Percentiles rank a stretch among this genome's conserved stretches.
These are phyloP conservation scores for Macroramphosus scolopax DNA, from an alignment of 2,797 vertebrate species.

Conservation along the genomic window DNA sequence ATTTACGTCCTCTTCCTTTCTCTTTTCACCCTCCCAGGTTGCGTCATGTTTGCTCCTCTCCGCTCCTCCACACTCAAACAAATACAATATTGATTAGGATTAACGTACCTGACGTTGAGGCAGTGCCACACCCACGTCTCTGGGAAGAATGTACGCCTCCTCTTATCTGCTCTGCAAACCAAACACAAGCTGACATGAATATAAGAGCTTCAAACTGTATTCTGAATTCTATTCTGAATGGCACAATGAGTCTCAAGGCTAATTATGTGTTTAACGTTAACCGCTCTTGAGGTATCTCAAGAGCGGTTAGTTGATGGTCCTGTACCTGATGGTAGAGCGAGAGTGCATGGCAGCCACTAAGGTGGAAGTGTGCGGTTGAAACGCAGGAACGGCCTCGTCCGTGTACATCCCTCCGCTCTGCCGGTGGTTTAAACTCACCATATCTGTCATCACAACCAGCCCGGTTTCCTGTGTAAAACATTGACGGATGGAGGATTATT, in stretches of 20 bases:
- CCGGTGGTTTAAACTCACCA: conserved; percentile 89
- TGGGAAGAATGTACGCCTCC: conserved; percentile 91
- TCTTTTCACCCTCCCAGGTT: not conserved
- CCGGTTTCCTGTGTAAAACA: conserved; percentile 84
- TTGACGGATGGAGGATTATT: conserved; percentile 19
- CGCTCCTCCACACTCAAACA: conserved; percentile 36
- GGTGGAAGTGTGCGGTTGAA: conserved; percentile 89
- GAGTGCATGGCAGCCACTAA: conserved; percentile 79
- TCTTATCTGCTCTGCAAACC: conserved; percentile 84
- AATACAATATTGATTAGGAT: conserved; percentile 43
- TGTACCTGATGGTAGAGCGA: conserved; percentile 79
- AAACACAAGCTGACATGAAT: conserved; percentile 67
- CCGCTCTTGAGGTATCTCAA: no score
- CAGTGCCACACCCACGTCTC: conserved; percentile 95
- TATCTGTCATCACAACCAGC: conserved; percentile 91
- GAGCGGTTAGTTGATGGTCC: no score
- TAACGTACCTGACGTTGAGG: conserved; percentile 87
- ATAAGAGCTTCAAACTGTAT: conserved; percentile 53
- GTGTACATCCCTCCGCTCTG: conserved; percentile 92
- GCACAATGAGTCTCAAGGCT: no score
- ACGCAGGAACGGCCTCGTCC: conserved; percentile 88
- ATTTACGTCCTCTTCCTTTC: not conserved
- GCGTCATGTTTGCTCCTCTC: not conserved
- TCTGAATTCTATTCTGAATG: no score
- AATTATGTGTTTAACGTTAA: no score